Base-by-base conservation (phyloP, 2,113 vertebrate genomes). In the Coracopsis vasa region DNA sequence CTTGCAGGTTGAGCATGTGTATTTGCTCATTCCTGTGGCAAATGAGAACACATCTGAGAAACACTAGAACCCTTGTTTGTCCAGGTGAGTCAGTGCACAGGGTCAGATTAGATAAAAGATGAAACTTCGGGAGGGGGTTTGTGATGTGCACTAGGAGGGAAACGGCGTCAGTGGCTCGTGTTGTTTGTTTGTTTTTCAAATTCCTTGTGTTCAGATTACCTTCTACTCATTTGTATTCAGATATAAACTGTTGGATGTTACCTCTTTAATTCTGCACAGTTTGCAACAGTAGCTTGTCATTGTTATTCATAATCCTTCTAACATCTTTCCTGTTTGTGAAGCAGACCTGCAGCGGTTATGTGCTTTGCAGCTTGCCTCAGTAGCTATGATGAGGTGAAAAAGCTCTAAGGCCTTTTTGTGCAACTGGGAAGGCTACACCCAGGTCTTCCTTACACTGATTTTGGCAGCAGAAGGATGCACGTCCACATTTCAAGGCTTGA, bases 401-500 rank as follows among this genome's bases (percentile, higher is more conserved):
- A 81, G 25, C 51, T 87, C 70, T 29, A 17, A 54, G 45, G 82
- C 48, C 47, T 27, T 67, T 71, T 62, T 72, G 27, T 54, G 65
- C 37, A 72, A 1, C 53, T 41, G 53, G 67, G 28, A 65, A 51
- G n/a, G 51, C 53, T 61, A 6, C 33, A n/a, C 21, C 48, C 29
- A 28, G 27, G 24, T 64, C 33, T 64, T 82, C 42, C 42, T 74
- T 78, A 23, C 3, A 1, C 51, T 0, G 0, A 3, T 72, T 87
- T 77, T 72, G 79, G 53, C 50, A 64, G 45, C 41, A 75, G 81
- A 64, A 53, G 14, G 16, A 11, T 33, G 20, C 19, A 37, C 2
- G 0, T 66, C 45, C 16, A 28, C 35, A 31, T 65, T 37, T 93
- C 53, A 62, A 69, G 7, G 23, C 23, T 5, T 73, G 33, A 28